Base-by-base conservation (phyloP, 2,113 vertebrate species). In the Xiphorhynchus elegans region DNA sequence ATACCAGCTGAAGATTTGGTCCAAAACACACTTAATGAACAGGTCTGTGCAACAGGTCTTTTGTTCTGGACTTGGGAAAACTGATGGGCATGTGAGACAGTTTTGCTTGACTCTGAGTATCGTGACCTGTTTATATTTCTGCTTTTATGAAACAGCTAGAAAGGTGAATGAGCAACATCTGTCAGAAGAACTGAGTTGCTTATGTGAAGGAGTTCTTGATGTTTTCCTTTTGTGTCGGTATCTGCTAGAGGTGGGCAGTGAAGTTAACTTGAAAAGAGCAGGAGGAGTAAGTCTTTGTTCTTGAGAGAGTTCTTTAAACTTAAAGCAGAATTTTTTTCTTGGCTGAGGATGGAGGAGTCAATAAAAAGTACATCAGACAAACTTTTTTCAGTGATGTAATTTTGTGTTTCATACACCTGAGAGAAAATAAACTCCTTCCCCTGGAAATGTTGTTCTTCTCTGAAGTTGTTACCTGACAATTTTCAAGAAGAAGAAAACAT, bases 241-340 rank as follows among this genome's bases (percentile, higher is more conserved):
- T 89, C 82, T 93, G 17, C 64, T 92, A 73, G 49, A 91, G 80
- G 62, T 84, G 78, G 89, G 64, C 50, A 90, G 59, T 77, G 86
- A 85, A 94, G 74, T 87, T 91, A 66, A 69, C 84, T 90, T 93
- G 82, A 79, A 78, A 96, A 70, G 80, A 87, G 19, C 50, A 69
- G 42, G 74, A 31, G 39, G 67, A 87, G 49, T 69, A 59, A 93
- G 40, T 35, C 84, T 91, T 89, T 73, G 77, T 97, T 95, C 76
- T 79, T 87, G 94, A 93, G 92, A 59, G 66, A 94, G n/a, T 68
- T 66, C 87, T 96, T 94, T 92, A 93, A 96, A 90, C 39, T 53
- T 90, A 11, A 93, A 93, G 59, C 52, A 55, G 56, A 87, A 53
- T 64, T 90, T 87, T 87, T 81, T 87, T 89, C 86, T 64, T 72